Evolutionary conservation across 2,797 vertebrate species (phyloP), one percentile per base, ranked within the genome.

Genomic region (Manis pentadactyla): DNA sequence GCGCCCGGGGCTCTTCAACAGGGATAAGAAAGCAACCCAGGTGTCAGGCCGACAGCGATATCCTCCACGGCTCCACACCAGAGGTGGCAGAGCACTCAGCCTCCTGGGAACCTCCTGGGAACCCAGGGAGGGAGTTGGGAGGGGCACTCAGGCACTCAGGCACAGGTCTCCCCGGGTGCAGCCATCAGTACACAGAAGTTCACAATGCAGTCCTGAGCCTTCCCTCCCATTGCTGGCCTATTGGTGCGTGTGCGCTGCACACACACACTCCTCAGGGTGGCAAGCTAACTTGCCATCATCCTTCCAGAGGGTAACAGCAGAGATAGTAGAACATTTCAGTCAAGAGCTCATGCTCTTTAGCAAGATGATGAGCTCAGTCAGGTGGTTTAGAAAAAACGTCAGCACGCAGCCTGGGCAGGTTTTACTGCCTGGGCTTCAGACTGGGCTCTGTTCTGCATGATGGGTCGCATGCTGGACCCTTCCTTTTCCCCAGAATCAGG

Each of bases 241-340:
- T 0, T 9, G 53, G 37, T 12, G 46, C 19, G 12, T 1, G 7
- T 18, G 2, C 5, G 2, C 4, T 5, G 31, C 15, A 37, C 46
- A 59, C 57, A 46, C n/a, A n/a, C 14, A 8, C 31, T 61, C 82
- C 57, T 31, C 19, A 11, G 23, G 14, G 46, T 14, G 15, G 63
- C 37, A 73, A 68, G 34, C 15, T 91, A 66, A 96, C 68, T 68
- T 15, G 25, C 55, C 23, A 19, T 51, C 73, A 66, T 51, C 31
- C 77, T 81, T 90, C 71, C 71, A 82, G 66, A 93, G 96, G 49
- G 49, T 74, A 90, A 77, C 23, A 88, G 71, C 29, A 68, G 68
- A 85, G n/a, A 71, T n/a, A 77, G 61, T 3, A 29, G 83, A 68
- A 83, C n/a, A 68, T 83, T 66, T 34, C 63, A 73, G 42, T 57